A percentile compares a stretch with the other conserved stretches of the same genome.
Evolutionary conservation across 2,888 invertebrate species (phyloP).

Genomic region (Neria commutata): DNA sequence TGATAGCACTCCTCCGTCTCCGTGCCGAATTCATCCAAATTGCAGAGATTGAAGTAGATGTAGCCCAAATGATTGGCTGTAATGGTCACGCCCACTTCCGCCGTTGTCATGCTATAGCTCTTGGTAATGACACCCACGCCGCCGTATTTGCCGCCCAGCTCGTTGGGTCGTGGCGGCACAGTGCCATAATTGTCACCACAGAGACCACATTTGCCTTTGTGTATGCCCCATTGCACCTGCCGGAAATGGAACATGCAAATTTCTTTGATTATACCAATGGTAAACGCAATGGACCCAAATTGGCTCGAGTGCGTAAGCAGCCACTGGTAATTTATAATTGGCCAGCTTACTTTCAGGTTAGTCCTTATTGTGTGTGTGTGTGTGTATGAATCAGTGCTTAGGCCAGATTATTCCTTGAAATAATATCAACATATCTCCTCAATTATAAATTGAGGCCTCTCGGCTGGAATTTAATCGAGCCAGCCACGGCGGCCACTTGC

Average conservation of each 20-base stretch:
- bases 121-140: constrained; percentile 63
- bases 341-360: too few relatives aligned
- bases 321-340: too few relatives aligned
- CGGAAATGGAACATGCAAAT: not conserved
- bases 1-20: constrained; percentile 66
- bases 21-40: constrained; percentile 56
- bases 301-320: too few relatives aligned
- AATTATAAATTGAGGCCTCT: too few relatives aligned
- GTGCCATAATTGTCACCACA: constrained; percentile 65
- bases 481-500: too few relatives aligned
- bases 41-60: constrained; percentile 64
- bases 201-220: constrained; percentile 64
- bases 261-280: too few relatives aligned
- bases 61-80: constrained; percentile 64
- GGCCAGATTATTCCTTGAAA: too few relatives aligned
- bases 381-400: too few relatives aligned
- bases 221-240: constrained; percentile 59
- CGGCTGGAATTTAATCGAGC: too few relatives aligned
- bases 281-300: too few relatives aligned
- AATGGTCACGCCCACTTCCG: constrained; percentile 52
- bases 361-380: too few relatives aligned
- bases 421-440: too few relatives aligned
- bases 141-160: constrained; percentile 65
- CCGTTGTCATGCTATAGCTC: constrained; percentile 52
- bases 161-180: constrained; percentile 63